phyloP scores from a whole-genome alignment of 1,140 invertebrate genomes.

The Drosophila simulans region DNA sequence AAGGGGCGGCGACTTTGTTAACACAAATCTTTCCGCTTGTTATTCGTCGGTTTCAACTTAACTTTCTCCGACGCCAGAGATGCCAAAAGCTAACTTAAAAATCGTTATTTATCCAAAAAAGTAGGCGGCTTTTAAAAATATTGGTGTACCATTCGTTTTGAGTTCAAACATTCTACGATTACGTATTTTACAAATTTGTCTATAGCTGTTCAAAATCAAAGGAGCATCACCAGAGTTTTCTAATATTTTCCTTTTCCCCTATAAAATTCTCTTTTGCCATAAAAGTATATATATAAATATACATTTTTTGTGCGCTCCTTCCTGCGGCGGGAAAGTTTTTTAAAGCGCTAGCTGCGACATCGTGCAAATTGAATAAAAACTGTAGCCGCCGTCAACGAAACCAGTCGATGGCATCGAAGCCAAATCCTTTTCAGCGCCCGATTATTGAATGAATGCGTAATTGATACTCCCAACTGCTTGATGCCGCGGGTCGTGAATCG shows the following conservation, averaged over 20 bases:
- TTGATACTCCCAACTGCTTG: slow-evolving; percentile 68
- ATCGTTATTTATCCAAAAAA: background rate
- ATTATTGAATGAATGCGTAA: slow-evolving; percentile 73
- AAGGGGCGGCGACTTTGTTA: slow-evolving; percentile 50
- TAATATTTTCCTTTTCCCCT: slow-evolving; percentile 63
- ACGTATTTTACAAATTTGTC: background rate
- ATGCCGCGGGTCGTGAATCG: slow-evolving; percentile 30
- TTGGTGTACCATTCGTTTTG: no score
- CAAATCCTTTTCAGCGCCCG: slow-evolving; percentile 53
- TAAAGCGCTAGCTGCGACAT: slow-evolving; percentile 47
- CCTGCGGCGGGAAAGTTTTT: slow-evolving; percentile 49
- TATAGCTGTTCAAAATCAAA: background rate
- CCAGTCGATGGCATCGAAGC: slow-evolving; percentile 36
- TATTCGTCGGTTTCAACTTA: slow-evolving; percentile 69
- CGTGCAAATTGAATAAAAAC: slow-evolving; percentile 75
- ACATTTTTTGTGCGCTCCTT: slow-evolving; percentile 7
- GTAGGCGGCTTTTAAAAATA: no score
- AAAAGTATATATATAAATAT: background rate
- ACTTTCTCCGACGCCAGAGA: slow-evolving; percentile 44
- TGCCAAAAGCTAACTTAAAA: background rate
- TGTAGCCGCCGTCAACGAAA: slow-evolving; percentile 52
- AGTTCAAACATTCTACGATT: no score
- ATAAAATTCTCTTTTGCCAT: slow-evolving; percentile 4
- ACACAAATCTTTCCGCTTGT: slow-evolving; percentile 81
- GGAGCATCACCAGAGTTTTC: slow-evolving; percentile 26